These are phyloP conservation scores for Apamea sordens DNA, from an alignment of 2,888 invertebrate species.

Conservation along the genomic window DNA sequence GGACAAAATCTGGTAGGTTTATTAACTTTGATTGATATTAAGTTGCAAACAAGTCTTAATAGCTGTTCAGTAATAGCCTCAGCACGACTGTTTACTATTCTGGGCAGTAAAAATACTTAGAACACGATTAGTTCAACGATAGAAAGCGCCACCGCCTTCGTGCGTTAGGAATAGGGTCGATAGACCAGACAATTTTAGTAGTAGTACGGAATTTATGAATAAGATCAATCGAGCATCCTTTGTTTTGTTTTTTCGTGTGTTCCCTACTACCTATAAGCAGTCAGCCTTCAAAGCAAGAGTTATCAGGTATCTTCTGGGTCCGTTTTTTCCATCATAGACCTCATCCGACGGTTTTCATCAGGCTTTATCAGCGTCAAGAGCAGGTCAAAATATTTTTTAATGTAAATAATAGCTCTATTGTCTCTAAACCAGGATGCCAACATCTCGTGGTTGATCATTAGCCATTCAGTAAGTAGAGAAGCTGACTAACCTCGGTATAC, in stretches of 20 bases:
- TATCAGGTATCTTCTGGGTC: neutral
- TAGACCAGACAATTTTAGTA: neutral
- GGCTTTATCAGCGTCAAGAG: neutral
- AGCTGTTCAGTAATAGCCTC: slow-evolving; percentile 42
- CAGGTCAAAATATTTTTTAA: neutral
- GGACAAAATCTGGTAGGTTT: slow-evolving; percentile 20
- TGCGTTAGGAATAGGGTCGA: no score
- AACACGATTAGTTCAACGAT: neutral
- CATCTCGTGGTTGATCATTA: neutral
- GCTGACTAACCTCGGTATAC: neutral
- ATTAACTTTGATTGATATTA: slow-evolving; percentile 53
- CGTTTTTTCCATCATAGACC: neutral
- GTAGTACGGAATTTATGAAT: neutral
- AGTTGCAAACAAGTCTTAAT: slow-evolving; percentile 37
- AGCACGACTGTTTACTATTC: slow-evolving; percentile 39
- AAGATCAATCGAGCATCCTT: neutral
- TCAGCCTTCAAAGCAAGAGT: neutral
- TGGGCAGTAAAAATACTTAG: slow-evolving; percentile 20
- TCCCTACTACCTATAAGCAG: neutral
- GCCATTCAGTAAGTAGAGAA: neutral
- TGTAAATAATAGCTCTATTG: neutral
- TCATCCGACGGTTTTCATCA: neutral
- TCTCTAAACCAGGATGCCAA: neutral
- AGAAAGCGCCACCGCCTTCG: slow-evolving; percentile 10
- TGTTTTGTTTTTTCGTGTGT: neutral